Evolutionary conservation across 2,113 vertebrate species (phyloP), one percentile per base, ranked within the genome.

Genomic region (Steatornis caripensis): DNA sequence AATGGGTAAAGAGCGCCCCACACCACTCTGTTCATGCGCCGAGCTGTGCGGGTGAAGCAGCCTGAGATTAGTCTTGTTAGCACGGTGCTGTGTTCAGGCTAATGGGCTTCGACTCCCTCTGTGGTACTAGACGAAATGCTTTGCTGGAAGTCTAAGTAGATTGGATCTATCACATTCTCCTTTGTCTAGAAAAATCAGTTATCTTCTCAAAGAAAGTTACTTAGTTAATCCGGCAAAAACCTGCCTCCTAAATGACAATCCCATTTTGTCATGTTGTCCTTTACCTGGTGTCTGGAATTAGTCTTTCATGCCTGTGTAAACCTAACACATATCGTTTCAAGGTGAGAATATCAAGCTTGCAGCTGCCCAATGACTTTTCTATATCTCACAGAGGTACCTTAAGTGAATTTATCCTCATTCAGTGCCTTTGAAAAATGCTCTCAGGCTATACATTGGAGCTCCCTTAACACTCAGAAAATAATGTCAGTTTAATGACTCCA

Each of bases 1-100:
- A 49, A 51, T 0, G 29, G 39, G 21, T 22, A 11, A 17, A 21
- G 53, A 37, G 36, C 61, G 18, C 20, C 53, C 39, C 34, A 6
- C 27, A 23, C 1, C 29, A 7, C 22, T 2, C 41, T 12, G 19
- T 7, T 43, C 22, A 4, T 6, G 43, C 0, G 0, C 45, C 49
- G 51, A 65, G 46, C 49, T 27, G 54, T 1, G 2, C 57, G 41
- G 26, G 9, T 2, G 36, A 30, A 66, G 36, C 69, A 89, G 19
- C 9, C 43, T 51, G 74, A 36, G 37, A 75, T 12, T 0, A 43
- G 32, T 1, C 21, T 8, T 6, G 22, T 43, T n/a, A 49, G 79
- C 62, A 34, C 0, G 8, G 16, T 14, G 32, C 23, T 20, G 3
- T 11, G 36, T 10, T 58, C 76, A 22, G 16, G 15, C 24, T 29